These are phyloP conservation scores for Galbula dea DNA, from an alignment of 2,113 vertebrate species.

Conservation along the genomic window DNA sequence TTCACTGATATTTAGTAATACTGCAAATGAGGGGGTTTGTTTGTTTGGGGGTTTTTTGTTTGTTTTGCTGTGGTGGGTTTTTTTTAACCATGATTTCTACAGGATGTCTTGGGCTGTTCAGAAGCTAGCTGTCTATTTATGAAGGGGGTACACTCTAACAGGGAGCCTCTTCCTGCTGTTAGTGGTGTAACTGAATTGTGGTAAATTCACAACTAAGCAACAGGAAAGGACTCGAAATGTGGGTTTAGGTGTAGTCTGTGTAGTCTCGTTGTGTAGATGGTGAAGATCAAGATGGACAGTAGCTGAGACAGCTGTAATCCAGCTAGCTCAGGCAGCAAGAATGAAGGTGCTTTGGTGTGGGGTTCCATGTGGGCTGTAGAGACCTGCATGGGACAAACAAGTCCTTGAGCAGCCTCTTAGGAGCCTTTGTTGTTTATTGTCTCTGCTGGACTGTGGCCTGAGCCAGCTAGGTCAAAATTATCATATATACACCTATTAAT, in stretches of 20 bases:
- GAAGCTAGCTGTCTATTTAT: neutral
- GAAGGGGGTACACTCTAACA: neutral
- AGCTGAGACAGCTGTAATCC: neutral
- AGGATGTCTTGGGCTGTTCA: neutral
- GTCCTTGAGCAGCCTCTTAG: neutral
- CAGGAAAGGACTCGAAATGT: neutral
- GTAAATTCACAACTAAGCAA: neutral
- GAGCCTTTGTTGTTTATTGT: neutral
- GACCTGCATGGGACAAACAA: neutral
- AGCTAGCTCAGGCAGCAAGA: neutral
- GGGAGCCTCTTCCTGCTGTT: neutral
- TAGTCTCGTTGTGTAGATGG: too few species aligned
- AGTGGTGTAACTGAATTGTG: neutral
- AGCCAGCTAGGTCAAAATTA: neutral
- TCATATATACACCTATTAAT: neutral
- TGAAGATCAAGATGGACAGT: accelerated
- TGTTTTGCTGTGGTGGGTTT: neutral
- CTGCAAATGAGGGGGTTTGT: neutral
- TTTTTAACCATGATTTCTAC: neutral
- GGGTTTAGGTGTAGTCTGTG: neutral
- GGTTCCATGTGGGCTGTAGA: neutral
- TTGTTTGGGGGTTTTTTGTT: too few species aligned
- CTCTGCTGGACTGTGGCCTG: neutral
- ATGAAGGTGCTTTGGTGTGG: neutral
- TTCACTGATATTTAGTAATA: neutral